Base-by-base conservation (phyloP, 2,797 vertebrate genomes). In the Taeniopygia guttata region DNA sequence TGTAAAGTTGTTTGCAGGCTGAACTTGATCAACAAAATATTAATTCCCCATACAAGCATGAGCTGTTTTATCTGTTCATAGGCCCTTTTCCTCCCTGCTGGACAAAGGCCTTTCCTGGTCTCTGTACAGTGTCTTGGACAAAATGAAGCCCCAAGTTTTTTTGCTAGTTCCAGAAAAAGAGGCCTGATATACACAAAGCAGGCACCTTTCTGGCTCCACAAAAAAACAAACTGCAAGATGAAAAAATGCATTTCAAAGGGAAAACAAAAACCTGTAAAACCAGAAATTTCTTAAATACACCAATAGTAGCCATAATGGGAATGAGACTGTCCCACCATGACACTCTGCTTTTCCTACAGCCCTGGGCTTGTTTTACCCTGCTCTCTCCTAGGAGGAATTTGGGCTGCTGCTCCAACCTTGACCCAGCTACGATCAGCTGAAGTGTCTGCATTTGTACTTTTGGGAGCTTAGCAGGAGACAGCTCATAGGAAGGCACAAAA, bases 81-180 rank as follows among this genome's bases (percentile, higher is more conserved):
- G 59, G 55, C 13, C 48, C 17, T 43, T 64, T 72, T 79, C 20
- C 27, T 82, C 63, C 40, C 30, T 43, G 43, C 56, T 64, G 64
- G 56, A 75, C 8, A 30, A 26, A 77, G 79, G 32, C 20, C n/a
- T 80, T 90, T 81, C 77, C 76, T 87, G 59, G 48, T 63, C 56
- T 80, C 40, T 16, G 13, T n/a, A 63, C 38, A 55, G 40, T 32
- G 34, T 78, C 76, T 45, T 16, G 45, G 70, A 75, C 58, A 92
- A 89, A 96, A 88, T 43, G 36, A 85, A 69, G 27, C 23, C 63
- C 77, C 48, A 45, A 3, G 7, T 60, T 54, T 84, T 84, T 87
- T 63, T 62, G 46, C 56, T 58, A n/a, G 59, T 80, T 91, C 64
- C 82, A 73, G 79, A 94, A 91, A 73, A 94, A 79, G 22, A 88